Percentiles rank a stretch among this genome's conserved stretches.
phyloP scores from a whole-genome alignment of 2,888 invertebrate genomes.

The Coenonympha arcania region DNA sequence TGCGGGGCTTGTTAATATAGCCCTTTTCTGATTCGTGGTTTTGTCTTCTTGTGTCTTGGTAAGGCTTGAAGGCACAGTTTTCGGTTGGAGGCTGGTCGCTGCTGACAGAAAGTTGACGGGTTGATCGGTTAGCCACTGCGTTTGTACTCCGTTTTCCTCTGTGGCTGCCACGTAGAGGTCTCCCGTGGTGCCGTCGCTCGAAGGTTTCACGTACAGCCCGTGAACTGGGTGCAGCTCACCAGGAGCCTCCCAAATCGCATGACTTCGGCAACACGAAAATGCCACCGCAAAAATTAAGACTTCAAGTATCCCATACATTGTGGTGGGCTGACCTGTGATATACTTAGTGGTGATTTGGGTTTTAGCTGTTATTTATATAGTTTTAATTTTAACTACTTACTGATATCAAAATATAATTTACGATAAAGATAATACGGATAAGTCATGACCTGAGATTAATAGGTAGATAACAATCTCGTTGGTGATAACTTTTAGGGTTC shows the following conservation, averaged over 20 bases:
- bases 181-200: conserved; percentile 58
- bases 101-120: conserved; percentile 53
- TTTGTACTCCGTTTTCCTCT: conserved; percentile 55
- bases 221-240: conserved; percentile 59
- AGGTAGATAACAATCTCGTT: no score
- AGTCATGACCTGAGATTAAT: conserved; percentile 15
- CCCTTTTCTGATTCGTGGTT: conserved; percentile 44
- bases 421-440: conserved; percentile 13
- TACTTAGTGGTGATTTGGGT: background rate
- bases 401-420: no score
- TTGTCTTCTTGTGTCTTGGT: conserved; percentile 38
- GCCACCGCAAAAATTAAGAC: conserved; percentile 22
- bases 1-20: conserved; percentile 41
- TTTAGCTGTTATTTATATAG: conserved; percentile 12
- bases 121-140: conserved; percentile 62
- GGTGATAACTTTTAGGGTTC: no score
- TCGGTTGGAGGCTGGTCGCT: conserved; percentile 35
- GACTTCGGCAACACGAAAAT: conserved; percentile 31
- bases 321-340: conserved; percentile 5
- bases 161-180: conserved; percentile 66
- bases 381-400: no score
- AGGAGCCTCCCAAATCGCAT: conserved; percentile 39
- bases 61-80: conserved; percentile 31
- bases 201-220: conserved; percentile 60
- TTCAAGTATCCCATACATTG: conserved; percentile 10